Conservation (phyloP, 2,888 invertebrate genomes). For the Pasiphila rectangulata region DNA sequence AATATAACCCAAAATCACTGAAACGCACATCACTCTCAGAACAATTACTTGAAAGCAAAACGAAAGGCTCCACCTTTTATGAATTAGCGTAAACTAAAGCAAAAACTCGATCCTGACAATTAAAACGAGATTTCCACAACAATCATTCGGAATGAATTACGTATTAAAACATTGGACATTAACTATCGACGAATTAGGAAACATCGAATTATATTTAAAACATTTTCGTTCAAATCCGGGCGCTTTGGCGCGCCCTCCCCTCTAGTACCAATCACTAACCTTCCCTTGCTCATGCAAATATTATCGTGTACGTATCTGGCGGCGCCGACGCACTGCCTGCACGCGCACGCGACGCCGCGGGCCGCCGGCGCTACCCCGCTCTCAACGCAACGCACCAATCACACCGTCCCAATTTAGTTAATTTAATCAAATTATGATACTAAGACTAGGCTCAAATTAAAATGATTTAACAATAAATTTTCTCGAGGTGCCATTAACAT, state of each 20-base stretch:
- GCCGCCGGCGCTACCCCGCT: conserved; percentile 21
- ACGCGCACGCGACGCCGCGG: conserved; percentile 8
- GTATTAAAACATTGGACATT: conserved; percentile 61
- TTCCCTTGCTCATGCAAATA: conserved; percentile 69
- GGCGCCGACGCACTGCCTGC: background rate
- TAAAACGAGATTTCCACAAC: conserved; percentile 42
- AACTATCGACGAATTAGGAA: conserved; percentile 59
- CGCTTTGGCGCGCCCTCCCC: conserved; percentile 46
- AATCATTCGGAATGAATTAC: conserved; percentile 56
- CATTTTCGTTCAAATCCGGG: conserved; percentile 41
- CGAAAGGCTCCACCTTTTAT: conserved; percentile 46
- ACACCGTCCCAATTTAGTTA: conserved; percentile 52
- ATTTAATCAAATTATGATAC: conserved; percentile 70
- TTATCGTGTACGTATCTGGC: conserved; percentile 55
- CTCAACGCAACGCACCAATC: conserved; percentile 42
- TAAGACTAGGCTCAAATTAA: conserved; percentile 78
- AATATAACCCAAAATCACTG: conserved; percentile 63
- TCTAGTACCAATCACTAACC: conserved; percentile 75
- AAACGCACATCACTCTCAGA: conserved; percentile 73
- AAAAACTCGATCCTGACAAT: conserved; percentile 37
- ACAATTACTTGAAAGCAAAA: conserved; percentile 48
- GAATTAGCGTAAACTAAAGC: conserved; percentile 41
- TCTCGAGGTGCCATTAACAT: conserved; percentile 73
- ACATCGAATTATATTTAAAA: conserved; percentile 60
- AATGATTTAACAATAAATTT: conserved; percentile 68